A percentile compares a stretch with the other conserved stretches of the same genome.
These are phyloP conservation scores for Phengaris arion DNA, from an alignment of 2,888 invertebrate genomes.

Conservation along the genomic window DNA sequence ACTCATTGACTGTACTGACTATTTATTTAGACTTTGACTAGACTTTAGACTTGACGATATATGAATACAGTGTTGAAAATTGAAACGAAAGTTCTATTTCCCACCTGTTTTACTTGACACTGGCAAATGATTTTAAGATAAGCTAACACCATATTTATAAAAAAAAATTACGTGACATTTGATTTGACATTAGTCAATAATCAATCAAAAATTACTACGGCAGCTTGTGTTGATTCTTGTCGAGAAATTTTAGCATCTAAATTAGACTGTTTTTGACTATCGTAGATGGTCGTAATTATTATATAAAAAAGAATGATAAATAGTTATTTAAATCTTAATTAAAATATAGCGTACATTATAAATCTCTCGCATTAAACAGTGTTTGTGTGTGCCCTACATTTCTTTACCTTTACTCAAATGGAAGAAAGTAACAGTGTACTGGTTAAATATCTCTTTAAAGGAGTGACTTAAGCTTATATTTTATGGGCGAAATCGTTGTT, in stretches of 20 bases:
- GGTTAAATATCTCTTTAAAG: slow-evolving; percentile 58
- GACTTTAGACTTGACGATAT: too few species aligned
- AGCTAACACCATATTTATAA: too few species aligned
- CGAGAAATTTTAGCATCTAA: not conserved
- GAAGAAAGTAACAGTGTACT: slow-evolving; percentile 65
- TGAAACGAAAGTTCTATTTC: too few species aligned
- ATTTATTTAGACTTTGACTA: too few species aligned
- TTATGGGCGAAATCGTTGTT: slow-evolving; percentile 54
- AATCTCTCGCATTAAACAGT: slow-evolving; percentile 6
- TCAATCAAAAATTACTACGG: slow-evolving; percentile 13
- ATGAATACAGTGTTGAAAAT: too few species aligned
- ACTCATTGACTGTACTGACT: too few species aligned
- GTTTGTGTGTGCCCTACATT: slow-evolving; percentile 64
- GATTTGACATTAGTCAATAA: slow-evolving; percentile 16
- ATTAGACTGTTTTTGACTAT: not conserved
- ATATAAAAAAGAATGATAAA: not conserved
- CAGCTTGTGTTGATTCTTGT: slow-evolving; percentile 10
- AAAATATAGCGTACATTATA: not conserved
- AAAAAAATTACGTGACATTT: not conserved
- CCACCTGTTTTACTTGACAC: too few species aligned
- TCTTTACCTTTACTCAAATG: slow-evolving; percentile 65
- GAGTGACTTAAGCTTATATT: slow-evolving; percentile 58
- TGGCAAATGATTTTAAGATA: too few species aligned
- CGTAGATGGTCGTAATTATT: not conserved
- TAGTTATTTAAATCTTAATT: not conserved